Base-by-base conservation (phyloP, 2,888 invertebrate genomes). In the Erannis defoliaria region DNA sequence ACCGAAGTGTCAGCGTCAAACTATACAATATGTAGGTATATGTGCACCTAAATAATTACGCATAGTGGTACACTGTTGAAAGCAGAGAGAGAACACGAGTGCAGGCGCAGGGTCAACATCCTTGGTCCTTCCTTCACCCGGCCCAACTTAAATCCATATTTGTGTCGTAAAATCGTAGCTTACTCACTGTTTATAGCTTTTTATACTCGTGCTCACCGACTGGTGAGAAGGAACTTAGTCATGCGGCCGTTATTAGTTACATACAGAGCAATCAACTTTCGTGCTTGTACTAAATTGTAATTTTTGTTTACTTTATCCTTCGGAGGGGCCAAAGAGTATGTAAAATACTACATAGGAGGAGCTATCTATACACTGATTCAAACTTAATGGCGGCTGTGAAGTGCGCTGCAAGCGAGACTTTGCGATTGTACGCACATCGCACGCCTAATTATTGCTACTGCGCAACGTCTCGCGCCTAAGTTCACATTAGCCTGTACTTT, bases 91-190 rank as follows among this genome's bases (percentile, higher is more conserved):
- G 10, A 42, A 10, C 21, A 23, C 14, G 19, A 48, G 35, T 19
- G 31, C 9, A 9, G 10, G 29, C 51, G 51, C 51, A 33, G 64
- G 68, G 65, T 69, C 69, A 67, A 67, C 62, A 67, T 55, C 67
- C 67, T 68, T 54, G 46, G 42, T 63, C 61, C 65, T 67, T 29
- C 26, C 48, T 49, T 42, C 50, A 43, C 21, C 45, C 54, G 42
- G 31, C 31, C 26, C 38, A 48, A 33, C 60, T 60, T 60, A 54
- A 54, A 42, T 55, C 54, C 60, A 55, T 55, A 55, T 45, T 37
- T 33, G 43, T 43, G 55, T 50, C 45, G 45, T 61, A 61, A 61
- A 55, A 51, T 55, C 37, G 23, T 55, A 40, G 38, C 55, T 55
- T 55, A 61, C 55, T 61, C 61, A 61, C 61, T 18, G 35, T 55